Percentiles rank a stretch among this genome's conserved stretches.
Evolutionary conservation across 2,888 invertebrate species (phyloP).

Genomic region (Epinotia brunnichana): DNA sequence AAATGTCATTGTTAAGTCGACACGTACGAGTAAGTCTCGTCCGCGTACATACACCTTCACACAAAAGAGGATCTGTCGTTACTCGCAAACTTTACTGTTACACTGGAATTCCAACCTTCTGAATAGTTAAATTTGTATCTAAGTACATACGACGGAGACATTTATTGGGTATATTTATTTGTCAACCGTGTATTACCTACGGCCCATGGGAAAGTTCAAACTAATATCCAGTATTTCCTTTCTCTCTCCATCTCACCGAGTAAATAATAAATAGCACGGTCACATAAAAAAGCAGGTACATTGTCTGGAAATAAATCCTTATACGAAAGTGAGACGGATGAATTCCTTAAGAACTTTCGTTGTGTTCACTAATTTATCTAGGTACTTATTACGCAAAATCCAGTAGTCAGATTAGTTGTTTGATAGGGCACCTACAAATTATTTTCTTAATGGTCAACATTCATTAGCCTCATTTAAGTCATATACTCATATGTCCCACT

Average conservation of each 20-base stretch:
- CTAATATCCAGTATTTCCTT: conserved; percentile 4
- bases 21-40: conserved; percentile 33
- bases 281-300: background rate
- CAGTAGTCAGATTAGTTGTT: too few relatives aligned
- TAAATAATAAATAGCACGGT: background rate
- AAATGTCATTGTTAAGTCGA: conserved; percentile 45
- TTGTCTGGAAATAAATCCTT: too few relatives aligned
- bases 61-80: conserved; percentile 41
- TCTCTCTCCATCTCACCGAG: background rate
- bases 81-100: conserved; percentile 40
- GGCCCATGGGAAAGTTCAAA: conserved; percentile 12
- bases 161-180: conserved; percentile 26
- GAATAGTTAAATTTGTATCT: conserved; percentile 38
- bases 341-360: too few relatives aligned
- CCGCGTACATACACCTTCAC: conserved; percentile 38
- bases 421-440: too few relatives aligned
- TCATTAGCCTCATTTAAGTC: too few relatives aligned
- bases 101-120: conserved; percentile 27
- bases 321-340: too few relatives aligned
- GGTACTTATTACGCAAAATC: too few relatives aligned
- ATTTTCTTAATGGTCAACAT: too few relatives aligned
- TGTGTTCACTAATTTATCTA: too few relatives aligned
- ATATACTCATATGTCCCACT: too few relatives aligned
- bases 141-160: conserved; percentile 9
- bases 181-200: conserved; percentile 2